Percentiles rank a stretch among this genome's conserved stretches.
Conservation (phyloP, 1,140 invertebrate genomes). For the Apis florea region DNA sequence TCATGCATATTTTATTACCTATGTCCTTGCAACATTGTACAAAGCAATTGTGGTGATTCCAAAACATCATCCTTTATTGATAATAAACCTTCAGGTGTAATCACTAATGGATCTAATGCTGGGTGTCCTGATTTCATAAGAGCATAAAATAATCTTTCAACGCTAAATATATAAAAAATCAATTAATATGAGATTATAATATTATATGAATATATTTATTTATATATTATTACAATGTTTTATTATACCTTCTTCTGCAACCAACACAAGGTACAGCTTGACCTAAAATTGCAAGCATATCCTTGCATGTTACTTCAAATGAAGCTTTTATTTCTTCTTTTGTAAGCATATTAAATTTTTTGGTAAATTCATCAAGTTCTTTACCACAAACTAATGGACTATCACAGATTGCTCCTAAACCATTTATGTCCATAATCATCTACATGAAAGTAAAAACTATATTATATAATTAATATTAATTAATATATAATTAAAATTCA, state of each 20-base stretch:
- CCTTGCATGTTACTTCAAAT: slow-evolving; percentile 90
- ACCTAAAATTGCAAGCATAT: slow-evolving; percentile 90
- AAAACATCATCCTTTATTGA: slow-evolving; percentile 89
- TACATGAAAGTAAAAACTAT: slow-evolving; percentile 72
- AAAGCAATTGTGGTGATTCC: slow-evolving; percentile 87
- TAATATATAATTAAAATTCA: neutral
- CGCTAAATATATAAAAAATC: slow-evolving; percentile 82
- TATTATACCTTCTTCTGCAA: slow-evolving; percentile 89
- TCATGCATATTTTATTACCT: slow-evolving; percentile 83
- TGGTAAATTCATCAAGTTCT: slow-evolving; percentile 90
- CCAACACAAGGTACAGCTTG: slow-evolving; percentile 96
- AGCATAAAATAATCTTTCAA: slow-evolving; percentile 92
- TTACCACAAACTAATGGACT: slow-evolving; percentile 88
- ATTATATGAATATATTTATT: neutral
- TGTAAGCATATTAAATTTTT: slow-evolving; percentile 89
- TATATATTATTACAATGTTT: neutral
- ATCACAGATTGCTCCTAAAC: slow-evolving; percentile 89
- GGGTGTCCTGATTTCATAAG: slow-evolving; percentile 90
- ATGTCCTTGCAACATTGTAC: slow-evolving; percentile 91
- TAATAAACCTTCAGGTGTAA: slow-evolving; percentile 86
- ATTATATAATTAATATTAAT: neutral
- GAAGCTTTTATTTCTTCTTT: slow-evolving; percentile 89
- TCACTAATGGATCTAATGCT: slow-evolving; percentile 89
- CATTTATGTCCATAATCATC: slow-evolving; percentile 95
- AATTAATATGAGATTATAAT: neutral